Base-by-base conservation (phyloP, 2,797 vertebrate species). In the Mormyrops boulengeri region DNA sequence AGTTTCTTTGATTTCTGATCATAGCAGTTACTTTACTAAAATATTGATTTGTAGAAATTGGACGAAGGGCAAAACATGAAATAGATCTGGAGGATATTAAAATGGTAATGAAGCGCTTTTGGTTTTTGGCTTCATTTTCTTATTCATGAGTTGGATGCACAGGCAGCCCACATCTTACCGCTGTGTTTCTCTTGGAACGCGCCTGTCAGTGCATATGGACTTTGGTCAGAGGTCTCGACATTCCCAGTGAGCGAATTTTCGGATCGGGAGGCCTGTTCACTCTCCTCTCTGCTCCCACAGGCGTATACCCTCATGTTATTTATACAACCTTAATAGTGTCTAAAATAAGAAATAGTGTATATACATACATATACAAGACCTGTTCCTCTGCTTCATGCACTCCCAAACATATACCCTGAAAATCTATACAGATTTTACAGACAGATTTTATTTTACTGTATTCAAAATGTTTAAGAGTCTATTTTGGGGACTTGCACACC, bases 1-100 rank as follows among this genome's bases (percentile, higher is more conserved):
- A 73, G 66, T 73, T 38, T 73, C 30, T 73, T 69, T 73, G 66
- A 73, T 73, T 73, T 73, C 66, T 73, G 66, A 73, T 73, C 66
- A 14, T 38, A 34, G 66, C 30, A 38, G 66, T 17, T 34, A 73
- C 66, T 14, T 73, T 38, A 73, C 66, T 73, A 34, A 73, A 73
- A 73, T 73, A 73, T 73, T 73, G 66, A 73, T 38, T 73, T 38
- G 66, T 73, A 73, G 66, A 73, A 73, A 73, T 73, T 34, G 66
- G 30, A 34, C 30, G 30, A 34, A 34, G 30, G 30, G 66, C 66
- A 34, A 38, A 73, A 73, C 66, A 73, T 73, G 62, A 69, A 69
- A 69, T 69, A 34, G 62, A 69, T 69, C 26, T 69, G 30, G 66
- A 73, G 66, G 66, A 73, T 73, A 73, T 73, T 73, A 73, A 73